phyloP scores from a whole-genome alignment of 1,140 invertebrate species.

The Trichoplusia ni region DNA sequence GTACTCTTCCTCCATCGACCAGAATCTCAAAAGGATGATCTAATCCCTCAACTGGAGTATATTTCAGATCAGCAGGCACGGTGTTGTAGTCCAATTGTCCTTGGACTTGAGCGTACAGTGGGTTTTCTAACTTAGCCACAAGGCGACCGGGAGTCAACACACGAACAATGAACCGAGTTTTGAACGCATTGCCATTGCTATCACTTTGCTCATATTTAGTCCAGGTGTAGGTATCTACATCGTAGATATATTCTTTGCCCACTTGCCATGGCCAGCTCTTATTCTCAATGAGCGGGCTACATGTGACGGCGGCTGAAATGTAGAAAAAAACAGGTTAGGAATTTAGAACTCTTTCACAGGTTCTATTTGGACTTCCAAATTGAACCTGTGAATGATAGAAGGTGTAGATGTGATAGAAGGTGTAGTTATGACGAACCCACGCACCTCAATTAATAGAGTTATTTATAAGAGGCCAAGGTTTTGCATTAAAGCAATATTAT shows the following conservation, averaged over 20 bases:
- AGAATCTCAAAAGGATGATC: conserved; percentile 84
- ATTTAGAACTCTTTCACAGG: too few relatives aligned
- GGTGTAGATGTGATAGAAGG: too few relatives aligned
- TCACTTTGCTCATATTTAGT: conserved; percentile 79
- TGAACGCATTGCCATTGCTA: conserved; percentile 82
- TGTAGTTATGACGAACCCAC: too few relatives aligned
- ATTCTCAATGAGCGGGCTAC: conserved; percentile 37
- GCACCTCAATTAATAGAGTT: too few relatives aligned
- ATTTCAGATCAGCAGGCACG: conserved; percentile 74
- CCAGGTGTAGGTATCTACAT: conserved; percentile 83
- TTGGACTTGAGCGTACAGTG: conserved; percentile 83
- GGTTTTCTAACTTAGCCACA: conserved; percentile 75
- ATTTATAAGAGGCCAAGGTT: too few relatives aligned
- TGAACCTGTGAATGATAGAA: too few relatives aligned
- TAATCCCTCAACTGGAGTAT: conserved; percentile 75
- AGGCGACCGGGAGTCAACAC: conserved; percentile 76
- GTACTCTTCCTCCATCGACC: conserved; percentile 83
- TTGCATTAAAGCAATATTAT: too few relatives aligned
- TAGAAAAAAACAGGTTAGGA: too few relatives aligned
- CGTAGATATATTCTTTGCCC: conserved; percentile 83
- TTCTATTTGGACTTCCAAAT: too few relatives aligned
- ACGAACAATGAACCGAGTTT: conserved; percentile 80
- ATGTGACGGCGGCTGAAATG: neutral
- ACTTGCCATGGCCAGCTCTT: conserved; percentile 78
- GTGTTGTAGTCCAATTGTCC: conserved; percentile 74